Evolutionary conservation across 2,113 vertebrate genomes (phyloP), one percentile per base, ranked within the genome.

Genomic region (Todiramphus chloris): DNA sequence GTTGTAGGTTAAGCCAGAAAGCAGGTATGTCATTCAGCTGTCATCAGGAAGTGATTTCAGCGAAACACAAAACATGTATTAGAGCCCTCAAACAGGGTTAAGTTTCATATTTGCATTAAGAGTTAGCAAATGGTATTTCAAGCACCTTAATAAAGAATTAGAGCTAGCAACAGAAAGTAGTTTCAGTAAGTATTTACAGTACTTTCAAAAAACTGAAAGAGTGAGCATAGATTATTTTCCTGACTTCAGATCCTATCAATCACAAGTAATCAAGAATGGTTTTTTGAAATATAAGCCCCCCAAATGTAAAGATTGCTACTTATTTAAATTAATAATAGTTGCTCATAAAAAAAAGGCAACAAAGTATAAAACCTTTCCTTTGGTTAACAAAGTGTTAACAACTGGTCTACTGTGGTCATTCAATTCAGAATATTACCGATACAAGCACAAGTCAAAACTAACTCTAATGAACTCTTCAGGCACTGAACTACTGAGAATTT

Each of bases 121-220:
- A 93, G 85, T 91, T 91, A 95, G 94, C 31, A 95, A 87, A 79
- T 27, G 2, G 3, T 39, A 59, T 70, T 92, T 69, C 67, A 94
- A 84, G 83, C 50, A 2, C 24, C 76, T 74, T 72, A 86, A 83
- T 55, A 80, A 74, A 94, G 79, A 93, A 81, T 55, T 50, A 89
- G 62, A 75, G 58, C 51, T 55, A 76, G 46, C 44, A 89, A 80
- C 5, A 92, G 62, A 50, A 91, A 84, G 66, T 2, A 87, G 53
- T 19, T 53, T 84, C 73, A 76, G 62, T 62, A 72, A 76, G 62
- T 62, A 72, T 41, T 89, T 72, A 16, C 44, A 87, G 16, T 46
- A 33, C 21, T 79, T 90, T 31, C 6, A 66, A 78, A 86, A 67
- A 50, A 28, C 2, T 50, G 16, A 27, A 82, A 64, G 67, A 3